These are phyloP conservation scores for Nasua narica DNA, from an alignment of 2,797 vertebrate genomes.

Conservation along the genomic window DNA sequence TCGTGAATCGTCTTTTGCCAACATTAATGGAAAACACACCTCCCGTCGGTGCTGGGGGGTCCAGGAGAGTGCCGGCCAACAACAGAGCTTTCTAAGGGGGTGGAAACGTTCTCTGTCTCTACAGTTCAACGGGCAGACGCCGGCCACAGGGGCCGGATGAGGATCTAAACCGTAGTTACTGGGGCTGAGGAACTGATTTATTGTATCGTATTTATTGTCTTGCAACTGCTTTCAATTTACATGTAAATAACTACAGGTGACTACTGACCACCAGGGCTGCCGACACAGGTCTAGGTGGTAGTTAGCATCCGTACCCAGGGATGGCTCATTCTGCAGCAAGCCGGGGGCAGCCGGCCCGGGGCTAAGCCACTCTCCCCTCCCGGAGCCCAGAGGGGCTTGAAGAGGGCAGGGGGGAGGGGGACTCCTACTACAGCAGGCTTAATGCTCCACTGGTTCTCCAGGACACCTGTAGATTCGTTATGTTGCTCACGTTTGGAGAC, in stretches of 20 bases:
- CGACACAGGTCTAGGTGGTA: too few species aligned
- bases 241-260: background rate
- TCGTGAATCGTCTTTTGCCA: background rate
- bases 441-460: background rate
- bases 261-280: background rate
- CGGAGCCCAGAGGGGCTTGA: background rate
- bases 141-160: fast-evolving
- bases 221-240: background rate
- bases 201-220: background rate
- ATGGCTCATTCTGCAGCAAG: fast-evolving
- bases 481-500: background rate
- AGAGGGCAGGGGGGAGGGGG: background rate
- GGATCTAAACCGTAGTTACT: fast-evolving
- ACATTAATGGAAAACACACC: too few species aligned
- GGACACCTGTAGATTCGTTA: background rate
- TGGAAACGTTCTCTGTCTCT: fast-evolving
- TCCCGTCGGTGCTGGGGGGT: background rate
- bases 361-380: background rate
- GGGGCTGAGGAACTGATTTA: background rate
- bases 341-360: fast-evolving
- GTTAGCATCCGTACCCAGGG: background rate
- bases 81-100: fast-evolving
- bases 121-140: fast-evolving
- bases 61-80: fast-evolving
- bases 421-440: background rate